Evolutionary conservation across 2,797 vertebrate species (phyloP).

Genomic region (Brachyalestes nurse): DNA sequence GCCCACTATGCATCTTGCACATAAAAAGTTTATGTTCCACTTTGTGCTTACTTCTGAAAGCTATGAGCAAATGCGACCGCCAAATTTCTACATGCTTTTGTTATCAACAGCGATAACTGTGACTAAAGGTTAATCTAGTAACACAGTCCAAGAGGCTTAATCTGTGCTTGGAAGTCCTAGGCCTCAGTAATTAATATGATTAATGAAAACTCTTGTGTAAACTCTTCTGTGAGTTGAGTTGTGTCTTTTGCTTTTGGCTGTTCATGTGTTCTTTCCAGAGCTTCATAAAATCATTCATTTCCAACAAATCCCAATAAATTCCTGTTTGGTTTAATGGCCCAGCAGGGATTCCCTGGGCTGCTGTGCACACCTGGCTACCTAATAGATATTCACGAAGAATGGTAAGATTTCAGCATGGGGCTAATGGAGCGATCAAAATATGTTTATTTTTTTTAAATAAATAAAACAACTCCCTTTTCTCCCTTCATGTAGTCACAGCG

Average conservation of each 20-base stretch:
- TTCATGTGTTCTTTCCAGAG: background rate
- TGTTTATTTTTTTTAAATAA: constrained; percentile 9
- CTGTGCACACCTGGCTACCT: constrained; percentile 64
- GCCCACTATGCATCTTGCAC: no score
- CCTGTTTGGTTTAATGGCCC: constrained; percentile 70
- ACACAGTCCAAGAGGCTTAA: no score
- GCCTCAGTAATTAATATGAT: background rate
- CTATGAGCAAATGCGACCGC: no score
- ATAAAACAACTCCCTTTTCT: constrained; percentile 9
- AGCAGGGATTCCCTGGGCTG: constrained; percentile 54
- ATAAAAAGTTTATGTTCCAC: no score
- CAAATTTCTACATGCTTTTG: no score
- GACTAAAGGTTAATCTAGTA: no score
- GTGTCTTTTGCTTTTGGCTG: background rate
- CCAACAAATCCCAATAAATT: constrained; percentile 49
- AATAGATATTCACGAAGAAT: constrained; percentile 59
- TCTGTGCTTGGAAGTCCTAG: no score
- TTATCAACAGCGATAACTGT: no score
- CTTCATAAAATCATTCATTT: constrained; percentile 14
- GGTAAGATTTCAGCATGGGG: constrained; percentile 58
- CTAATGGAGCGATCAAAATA: constrained; percentile 53
- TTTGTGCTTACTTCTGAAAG: no score
- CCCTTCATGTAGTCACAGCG: background rate
- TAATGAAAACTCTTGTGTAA: background rate
- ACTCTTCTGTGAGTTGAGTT: background rate